A percentile compares a stretch with the other conserved stretches of the same genome.
Evolutionary conservation across 2,113 vertebrate species (phyloP).

Genomic region (western clawed frog (Xenopus tropicalis)): DNA sequence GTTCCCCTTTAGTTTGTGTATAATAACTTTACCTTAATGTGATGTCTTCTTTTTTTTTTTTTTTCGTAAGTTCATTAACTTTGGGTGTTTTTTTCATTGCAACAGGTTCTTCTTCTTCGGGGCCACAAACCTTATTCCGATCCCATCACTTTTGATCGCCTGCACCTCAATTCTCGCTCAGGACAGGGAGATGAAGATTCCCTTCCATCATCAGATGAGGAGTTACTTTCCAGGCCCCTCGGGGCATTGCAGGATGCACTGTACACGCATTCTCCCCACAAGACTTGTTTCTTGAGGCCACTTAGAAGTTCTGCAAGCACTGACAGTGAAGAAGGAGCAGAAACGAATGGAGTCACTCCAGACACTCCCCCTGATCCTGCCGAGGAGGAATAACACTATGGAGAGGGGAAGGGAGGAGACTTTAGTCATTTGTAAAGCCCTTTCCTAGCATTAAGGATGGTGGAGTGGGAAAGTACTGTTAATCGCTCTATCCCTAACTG

Average conservation of each 20-base stretch:
- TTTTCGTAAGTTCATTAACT: no score
- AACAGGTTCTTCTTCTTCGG: slow-evolving; percentile 80
- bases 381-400: slow-evolving; percentile 26
- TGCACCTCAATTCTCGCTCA: slow-evolving; percentile 75
- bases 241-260: slow-evolving; percentile 72
- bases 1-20: no score
- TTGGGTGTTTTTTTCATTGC: neutral
- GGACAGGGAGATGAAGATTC: slow-evolving; percentile 79
- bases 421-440: neutral
- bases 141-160: slow-evolving; percentile 68
- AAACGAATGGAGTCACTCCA: slow-evolving; percentile 28
- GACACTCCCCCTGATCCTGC: slow-evolving; percentile 32
- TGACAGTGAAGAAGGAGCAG: slow-evolving; percentile 75
- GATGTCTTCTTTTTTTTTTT: no score
- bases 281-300: slow-evolving; percentile 59
- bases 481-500: no score
- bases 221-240: slow-evolving; percentile 76
- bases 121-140: slow-evolving; percentile 72
- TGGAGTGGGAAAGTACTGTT: neutral
- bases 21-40: no score
- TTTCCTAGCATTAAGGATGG: neutral
- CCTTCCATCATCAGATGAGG: slow-evolving; percentile 84
- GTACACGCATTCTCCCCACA: slow-evolving; percentile 65
- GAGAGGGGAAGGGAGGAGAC: neutral
- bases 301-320: slow-evolving; percentile 62